Conservation (phyloP, 2,113 vertebrate genomes). For the Mungos mungo region DNA sequence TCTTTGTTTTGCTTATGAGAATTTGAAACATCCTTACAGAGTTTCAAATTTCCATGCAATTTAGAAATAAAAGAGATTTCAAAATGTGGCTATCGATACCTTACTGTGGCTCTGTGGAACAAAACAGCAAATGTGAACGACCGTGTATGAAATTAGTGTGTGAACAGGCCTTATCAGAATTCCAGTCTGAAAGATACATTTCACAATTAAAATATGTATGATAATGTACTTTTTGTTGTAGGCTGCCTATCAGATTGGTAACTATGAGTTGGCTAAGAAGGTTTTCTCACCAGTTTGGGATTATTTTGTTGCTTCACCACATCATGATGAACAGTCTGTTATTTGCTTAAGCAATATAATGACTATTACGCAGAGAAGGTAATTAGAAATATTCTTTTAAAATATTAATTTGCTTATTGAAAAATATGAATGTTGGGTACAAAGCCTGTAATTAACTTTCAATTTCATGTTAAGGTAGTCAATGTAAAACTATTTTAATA, state of each 20-base stretch:
- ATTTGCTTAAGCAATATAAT: conserved; percentile 76
- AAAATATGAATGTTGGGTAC: background rate
- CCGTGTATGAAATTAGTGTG: background rate
- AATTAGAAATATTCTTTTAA: conserved; percentile 66
- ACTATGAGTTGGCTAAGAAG: conserved; percentile 88
- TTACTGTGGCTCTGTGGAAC: background rate
- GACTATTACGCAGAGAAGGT: conserved; percentile 84
- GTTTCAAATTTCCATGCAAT: conserved; percentile 69
- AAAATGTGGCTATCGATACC: conserved; percentile 7
- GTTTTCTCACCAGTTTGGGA: conserved; percentile 91
- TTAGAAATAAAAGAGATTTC: conserved; percentile 62
- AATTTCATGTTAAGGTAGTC: background rate
- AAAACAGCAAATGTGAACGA: background rate
- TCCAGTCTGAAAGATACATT: conserved; percentile 2
- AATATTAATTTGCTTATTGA: conserved; percentile 46
- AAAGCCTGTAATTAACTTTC: background rate
- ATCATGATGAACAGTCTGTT: conserved; percentile 56
- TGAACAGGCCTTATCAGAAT: background rate
- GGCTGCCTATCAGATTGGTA: conserved; percentile 91
- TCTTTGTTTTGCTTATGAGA: conserved; percentile 81
- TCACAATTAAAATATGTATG: background rate
- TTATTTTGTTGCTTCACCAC: conserved; percentile 86
- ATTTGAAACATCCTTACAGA: conserved; percentile 76
- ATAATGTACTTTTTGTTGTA: conserved; percentile 75
- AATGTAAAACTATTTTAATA: background rate